phyloP scores from a whole-genome alignment of 2,888 invertebrate species.

The Minunthozetes semirufus region DNA sequence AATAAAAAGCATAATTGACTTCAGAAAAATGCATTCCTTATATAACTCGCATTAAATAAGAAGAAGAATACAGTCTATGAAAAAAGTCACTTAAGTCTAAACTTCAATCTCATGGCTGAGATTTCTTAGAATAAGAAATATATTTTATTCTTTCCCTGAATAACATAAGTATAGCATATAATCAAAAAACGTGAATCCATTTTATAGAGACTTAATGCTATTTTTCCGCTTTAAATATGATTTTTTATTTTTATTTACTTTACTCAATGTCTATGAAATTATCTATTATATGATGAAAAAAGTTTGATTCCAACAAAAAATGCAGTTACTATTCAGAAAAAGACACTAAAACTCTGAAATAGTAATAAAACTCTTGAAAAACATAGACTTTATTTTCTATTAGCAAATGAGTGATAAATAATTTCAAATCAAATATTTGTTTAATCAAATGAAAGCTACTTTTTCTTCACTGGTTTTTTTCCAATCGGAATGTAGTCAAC shows the following conservation, averaged over 20 bases:
- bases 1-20: conserved; percentile 16
- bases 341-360: too few relatives aligned
- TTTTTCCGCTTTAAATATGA: not conserved
- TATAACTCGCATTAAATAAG: not conserved
- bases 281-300: conserved; percentile 5
- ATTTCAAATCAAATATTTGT: not conserved
- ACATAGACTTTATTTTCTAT: not conserved
- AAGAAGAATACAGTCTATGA: not conserved
- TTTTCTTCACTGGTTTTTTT: too few relatives aligned
- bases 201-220: not conserved
- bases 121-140: not conserved
- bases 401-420: conserved; percentile 1
- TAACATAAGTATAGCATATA: too few relatives aligned
- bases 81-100: conserved; percentile 2
- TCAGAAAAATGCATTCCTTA: not conserved
- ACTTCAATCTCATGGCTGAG: not conserved
- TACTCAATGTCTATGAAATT: not conserved
- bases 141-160: not conserved
- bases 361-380: too few relatives aligned
- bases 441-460: not conserved
- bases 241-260: not conserved
- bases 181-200: not conserved
- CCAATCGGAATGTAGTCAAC: too few relatives aligned
- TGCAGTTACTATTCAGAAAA: not conserved
- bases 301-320: not conserved